phyloP scores from a whole-genome alignment of 2,113 vertebrate genomes.

The Loxodonta africana region DNA sequence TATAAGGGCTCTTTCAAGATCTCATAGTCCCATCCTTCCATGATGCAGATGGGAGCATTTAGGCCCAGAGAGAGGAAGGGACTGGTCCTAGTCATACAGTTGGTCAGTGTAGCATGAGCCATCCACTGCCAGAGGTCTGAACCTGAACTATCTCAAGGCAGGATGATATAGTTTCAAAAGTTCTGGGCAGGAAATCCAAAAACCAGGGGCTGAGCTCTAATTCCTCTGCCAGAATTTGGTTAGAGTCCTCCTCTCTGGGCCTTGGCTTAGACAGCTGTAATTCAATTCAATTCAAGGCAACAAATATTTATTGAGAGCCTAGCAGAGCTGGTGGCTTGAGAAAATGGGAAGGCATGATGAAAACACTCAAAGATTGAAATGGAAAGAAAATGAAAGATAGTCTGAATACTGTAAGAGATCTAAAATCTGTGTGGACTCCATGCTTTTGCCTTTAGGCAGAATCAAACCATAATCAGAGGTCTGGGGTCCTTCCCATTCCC shows the following conservation, averaged over 20 bases:
- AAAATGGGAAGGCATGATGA: constrained; percentile 11
- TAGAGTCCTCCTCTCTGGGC: background rate
- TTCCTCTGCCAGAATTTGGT: constrained; percentile 28
- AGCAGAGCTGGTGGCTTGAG: background rate
- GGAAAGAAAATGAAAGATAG: constrained; percentile 56
- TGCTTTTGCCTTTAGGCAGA: background rate
- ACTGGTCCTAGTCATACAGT: background rate
- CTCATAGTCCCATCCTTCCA: constrained; percentile 16
- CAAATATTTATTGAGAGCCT: constrained; percentile 31
- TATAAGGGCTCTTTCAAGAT: background rate
- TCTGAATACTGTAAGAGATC: constrained; percentile 44
- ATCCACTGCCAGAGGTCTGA: background rate
- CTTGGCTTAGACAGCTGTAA: constrained; percentile 41
- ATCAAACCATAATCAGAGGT: constrained; percentile 42
- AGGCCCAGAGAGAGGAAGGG: background rate
- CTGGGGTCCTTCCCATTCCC: background rate
- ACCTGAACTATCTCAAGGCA: background rate
- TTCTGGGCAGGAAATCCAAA: constrained; percentile 47
- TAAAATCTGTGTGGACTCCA: background rate
- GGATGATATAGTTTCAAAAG: constrained; percentile 15
- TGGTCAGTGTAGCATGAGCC: background rate
- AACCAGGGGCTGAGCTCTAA: background rate
- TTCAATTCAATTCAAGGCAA: constrained; percentile 60
- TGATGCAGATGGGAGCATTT: background rate
- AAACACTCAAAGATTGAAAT: constrained; percentile 40